Base-by-base conservation (phyloP, 2,888 invertebrate genomes). In the Bembecia ichneumoniformis region DNA sequence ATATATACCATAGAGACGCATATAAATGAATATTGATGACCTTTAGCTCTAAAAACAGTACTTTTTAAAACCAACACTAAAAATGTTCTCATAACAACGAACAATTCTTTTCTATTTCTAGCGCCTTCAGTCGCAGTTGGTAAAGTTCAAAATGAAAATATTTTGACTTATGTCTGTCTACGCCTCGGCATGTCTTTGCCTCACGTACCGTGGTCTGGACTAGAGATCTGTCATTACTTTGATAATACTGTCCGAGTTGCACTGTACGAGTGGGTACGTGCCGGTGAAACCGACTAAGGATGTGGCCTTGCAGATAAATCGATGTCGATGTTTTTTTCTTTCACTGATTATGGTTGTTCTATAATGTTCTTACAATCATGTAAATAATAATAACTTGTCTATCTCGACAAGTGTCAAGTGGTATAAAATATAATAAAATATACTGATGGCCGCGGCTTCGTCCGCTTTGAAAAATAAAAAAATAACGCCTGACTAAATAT, bases 211-310 rank as follows among this genome's bases (percentile, higher is more conserved):
- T 62, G 68, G 71, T 68, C 69, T 68, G 9, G 64, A 57, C 65
- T 68, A 64, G 71, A 77, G 83, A 86, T 83, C 86, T 84, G 86
- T 86, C 86, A 87, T 87, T 86, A 86, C 75, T 71, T 71, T 82
- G 87, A 86, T 87, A 83, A 82, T 78, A 80, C 79, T 66, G 76
- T 73, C 77, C 66, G 78, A 74, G 68, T 64, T 64, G 76, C 81
- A 74, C 68, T 64, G 64, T 76, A 82, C 83, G 84, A 80, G 81
- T 68, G 59, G 65, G 68, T 60, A 82, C 83, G 84, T 81, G 81
- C 69, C 59, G 65, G 68, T 60, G 74, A 71, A 73, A 73, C 73
- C 74, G 52, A 49, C 48, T 77, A 82, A 79, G 59, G 80, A 65
- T 66, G 76, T 48, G 65, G 14, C 40, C 13, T 28, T 28, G 28